A percentile compares a stretch with the other conserved stretches of the same genome.
Evolutionary conservation across 1,140 invertebrate species (phyloP).

Genomic region (Drosophila biarmipes): DNA sequence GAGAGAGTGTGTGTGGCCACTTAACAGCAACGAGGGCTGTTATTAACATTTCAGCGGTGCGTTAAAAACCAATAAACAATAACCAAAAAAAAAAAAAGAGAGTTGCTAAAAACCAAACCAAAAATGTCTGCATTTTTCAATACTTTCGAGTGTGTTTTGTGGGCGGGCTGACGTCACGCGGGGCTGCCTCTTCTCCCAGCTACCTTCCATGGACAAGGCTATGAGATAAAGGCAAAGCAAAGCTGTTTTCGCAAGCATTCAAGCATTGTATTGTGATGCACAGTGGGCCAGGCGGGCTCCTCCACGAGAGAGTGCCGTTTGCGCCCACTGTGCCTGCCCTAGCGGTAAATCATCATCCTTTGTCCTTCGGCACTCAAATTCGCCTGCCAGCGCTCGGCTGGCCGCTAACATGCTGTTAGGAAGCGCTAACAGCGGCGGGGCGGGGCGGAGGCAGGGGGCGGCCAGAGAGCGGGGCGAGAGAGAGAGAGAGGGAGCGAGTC

Average conservation of each 20-base stretch:
- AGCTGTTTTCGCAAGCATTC: neutral
- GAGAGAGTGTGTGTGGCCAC: slow-evolving; percentile 8
- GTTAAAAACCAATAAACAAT: slow-evolving; percentile 42
- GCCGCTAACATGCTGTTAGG: slow-evolving; percentile 26
- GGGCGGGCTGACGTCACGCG: slow-evolving; percentile 59
- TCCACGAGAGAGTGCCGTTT: neutral
- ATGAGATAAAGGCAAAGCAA: neutral
- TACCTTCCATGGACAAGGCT: slow-evolving; percentile 34
- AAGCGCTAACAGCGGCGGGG: slow-evolving; percentile 29
- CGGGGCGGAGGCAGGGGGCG: neutral
- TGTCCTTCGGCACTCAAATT: slow-evolving; percentile 1
- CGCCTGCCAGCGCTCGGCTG: slow-evolving; percentile 6
- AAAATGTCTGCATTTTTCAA: slow-evolving; percentile 52
- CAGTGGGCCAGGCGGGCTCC: neutral
- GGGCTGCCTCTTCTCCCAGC: slow-evolving; percentile 23
- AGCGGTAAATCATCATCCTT: slow-evolving; percentile 2
- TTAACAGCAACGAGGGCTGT: slow-evolving; percentile 32
- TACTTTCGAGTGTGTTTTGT: slow-evolving; percentile 55
- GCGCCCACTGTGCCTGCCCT: neutral
- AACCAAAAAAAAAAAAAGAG: slow-evolving; percentile 33
- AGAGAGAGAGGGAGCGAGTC: slow-evolving; percentile 9
- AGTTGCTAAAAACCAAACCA: slow-evolving; percentile 41
- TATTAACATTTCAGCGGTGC: slow-evolving; percentile 42
- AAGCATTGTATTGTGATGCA: neutral
- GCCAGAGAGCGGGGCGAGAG: neutral